These are phyloP conservation scores for Ceratina calcarata DNA, from an alignment of 1,140 invertebrate species.

Conservation along the genomic window DNA sequence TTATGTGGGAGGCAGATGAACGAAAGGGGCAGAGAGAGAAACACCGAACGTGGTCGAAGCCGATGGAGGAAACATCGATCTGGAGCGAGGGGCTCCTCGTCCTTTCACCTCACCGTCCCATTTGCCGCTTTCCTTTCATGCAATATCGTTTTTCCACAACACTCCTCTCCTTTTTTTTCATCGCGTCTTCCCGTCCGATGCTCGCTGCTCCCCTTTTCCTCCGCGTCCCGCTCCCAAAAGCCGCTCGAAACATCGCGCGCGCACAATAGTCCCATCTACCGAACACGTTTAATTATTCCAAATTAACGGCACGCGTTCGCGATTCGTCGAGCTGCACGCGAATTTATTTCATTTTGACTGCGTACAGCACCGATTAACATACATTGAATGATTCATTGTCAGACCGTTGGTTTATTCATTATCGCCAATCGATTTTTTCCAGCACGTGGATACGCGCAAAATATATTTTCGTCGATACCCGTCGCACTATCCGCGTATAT, in stretches of 20 bases:
- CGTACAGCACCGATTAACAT: too few species aligned
- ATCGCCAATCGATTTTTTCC: too few species aligned
- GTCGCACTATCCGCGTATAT: too few species aligned
- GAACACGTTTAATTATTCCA: slow-evolving; percentile 10
- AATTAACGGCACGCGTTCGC: too few species aligned
- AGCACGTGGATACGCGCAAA: too few species aligned
- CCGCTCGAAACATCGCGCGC: slow-evolving; percentile 1
- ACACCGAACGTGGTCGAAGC: neutral
- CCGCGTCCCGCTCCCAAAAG: neutral
- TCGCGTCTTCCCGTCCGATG: neutral
- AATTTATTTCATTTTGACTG: too few species aligned
- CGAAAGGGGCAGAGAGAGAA: neutral
- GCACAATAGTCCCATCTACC: neutral
- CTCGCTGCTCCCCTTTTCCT: neutral
- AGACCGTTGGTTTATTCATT: too few species aligned
- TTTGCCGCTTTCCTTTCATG: slow-evolving; percentile 38
- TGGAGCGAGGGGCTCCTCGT: slow-evolving; percentile 3
- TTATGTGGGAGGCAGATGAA: neutral
- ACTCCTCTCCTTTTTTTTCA: slow-evolving; percentile 1
- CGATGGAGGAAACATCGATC: slow-evolving; percentile 41
- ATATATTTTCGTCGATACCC: neutral
- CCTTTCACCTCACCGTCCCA: slow-evolving; percentile 6
- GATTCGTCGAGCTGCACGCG: too few species aligned
- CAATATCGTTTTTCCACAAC: slow-evolving; percentile 30
- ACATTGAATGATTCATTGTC: too few species aligned